These are phyloP conservation scores for Calameuta filiformis DNA, from an alignment of 2,888 invertebrate genomes.

Conservation along the genomic window DNA sequence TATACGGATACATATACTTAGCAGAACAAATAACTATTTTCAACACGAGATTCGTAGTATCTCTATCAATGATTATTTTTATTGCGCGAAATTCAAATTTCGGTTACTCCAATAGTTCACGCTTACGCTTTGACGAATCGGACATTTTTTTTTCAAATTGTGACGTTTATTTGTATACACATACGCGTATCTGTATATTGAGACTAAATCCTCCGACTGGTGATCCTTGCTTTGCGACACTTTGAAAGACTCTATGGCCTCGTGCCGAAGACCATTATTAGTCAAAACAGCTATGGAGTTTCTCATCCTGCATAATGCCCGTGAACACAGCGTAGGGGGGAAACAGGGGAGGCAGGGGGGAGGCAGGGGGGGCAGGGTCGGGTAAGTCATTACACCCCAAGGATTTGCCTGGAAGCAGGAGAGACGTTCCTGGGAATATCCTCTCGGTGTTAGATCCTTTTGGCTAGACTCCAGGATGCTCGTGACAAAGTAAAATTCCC, in stretches of 20 bases:
- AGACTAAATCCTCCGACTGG: neutral
- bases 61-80: neutral
- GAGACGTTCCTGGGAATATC: neutral
- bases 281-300: neutral
- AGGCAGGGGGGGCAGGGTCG: neutral
- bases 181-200: neutral
- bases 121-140: neutral
- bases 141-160: neutral
- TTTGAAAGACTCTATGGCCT: neutral
- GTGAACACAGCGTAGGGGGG: neutral
- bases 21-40: neutral
- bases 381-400: neutral
- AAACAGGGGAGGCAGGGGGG: neutral
- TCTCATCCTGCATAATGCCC: neutral
- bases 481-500: neutral
- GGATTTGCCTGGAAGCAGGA: neutral
- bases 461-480: neutral
- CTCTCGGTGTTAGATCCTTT: neutral
- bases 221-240: neutral
- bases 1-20: neutral
- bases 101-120: neutral
- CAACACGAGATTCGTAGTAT: neutral
- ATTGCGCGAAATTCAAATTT: neutral
- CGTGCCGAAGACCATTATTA: neutral
- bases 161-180: neutral